phyloP scores from a whole-genome alignment of 2,797 vertebrate species.

The Pantherophis vulpinus region DNA sequence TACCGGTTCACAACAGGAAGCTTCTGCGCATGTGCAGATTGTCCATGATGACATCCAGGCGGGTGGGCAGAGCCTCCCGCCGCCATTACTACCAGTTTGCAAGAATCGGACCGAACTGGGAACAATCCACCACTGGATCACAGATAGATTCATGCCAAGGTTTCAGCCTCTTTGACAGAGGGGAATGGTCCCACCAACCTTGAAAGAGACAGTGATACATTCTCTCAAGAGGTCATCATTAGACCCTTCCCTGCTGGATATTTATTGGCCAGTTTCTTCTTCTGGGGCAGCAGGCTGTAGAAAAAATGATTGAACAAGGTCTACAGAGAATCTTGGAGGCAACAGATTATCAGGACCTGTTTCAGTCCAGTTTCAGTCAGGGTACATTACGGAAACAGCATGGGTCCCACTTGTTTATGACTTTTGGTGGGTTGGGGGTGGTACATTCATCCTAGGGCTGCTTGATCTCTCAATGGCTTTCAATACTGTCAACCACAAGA shows the following conservation, averaged over 20 bases:
- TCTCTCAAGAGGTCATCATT: neutral
- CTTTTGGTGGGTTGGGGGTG: neutral
- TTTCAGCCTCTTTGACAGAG: neutral
- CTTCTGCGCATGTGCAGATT: too few relatives aligned
- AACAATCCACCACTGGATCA: neutral
- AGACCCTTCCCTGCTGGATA: neutral
- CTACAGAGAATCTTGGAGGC: neutral
- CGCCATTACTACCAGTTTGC: too few relatives aligned
- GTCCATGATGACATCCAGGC: too few relatives aligned
- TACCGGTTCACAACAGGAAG: too few relatives aligned
- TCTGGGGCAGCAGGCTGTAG: neutral
- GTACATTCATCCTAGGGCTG: neutral
- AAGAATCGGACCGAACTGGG: too few relatives aligned
- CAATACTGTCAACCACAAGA: neutral
- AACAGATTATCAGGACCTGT: neutral
- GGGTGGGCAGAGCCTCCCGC: too few relatives aligned
- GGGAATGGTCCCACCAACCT: neutral
- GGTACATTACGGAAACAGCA: neutral
- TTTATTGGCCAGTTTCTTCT: neutral
- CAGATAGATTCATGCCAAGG: neutral
- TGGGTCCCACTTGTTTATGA: neutral
- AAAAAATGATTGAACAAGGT: neutral
- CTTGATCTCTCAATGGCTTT: neutral
- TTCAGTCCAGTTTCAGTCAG: neutral
- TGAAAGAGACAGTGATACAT: neutral